phyloP scores from a whole-genome alignment of 2,797 vertebrate species.

The Alca torda region DNA sequence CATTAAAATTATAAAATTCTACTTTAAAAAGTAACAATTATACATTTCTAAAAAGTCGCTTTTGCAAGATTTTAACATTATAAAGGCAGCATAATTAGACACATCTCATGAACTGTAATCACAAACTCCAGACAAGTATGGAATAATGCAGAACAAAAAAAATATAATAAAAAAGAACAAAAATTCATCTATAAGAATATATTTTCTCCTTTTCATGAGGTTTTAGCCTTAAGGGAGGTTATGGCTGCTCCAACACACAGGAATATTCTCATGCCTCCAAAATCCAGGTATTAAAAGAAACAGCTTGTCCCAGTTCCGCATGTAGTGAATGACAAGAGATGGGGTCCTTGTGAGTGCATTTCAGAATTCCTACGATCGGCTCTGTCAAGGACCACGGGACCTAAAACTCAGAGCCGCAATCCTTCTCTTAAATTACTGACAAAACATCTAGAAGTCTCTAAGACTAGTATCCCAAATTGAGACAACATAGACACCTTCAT shows the following conservation, averaged over 20 bases:
- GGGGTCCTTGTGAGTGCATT: not conserved
- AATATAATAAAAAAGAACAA: not conserved
- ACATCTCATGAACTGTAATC: not conserved
- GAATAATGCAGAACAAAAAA: not conserved
- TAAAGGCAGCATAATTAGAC: not conserved
- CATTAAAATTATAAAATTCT: not conserved
- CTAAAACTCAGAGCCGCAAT: not conserved
- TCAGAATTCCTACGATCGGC: fast-evolving
- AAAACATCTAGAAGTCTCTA: not conserved
- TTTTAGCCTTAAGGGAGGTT: not conserved
- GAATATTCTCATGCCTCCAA: not conserved
- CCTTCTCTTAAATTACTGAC: not conserved
- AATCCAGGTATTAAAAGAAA: not conserved
- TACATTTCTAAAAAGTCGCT: not conserved
- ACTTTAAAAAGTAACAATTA: not conserved
- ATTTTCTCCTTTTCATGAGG: not conserved
- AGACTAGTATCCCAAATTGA: not conserved
- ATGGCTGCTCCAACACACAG: not conserved
- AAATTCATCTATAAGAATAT: not conserved
- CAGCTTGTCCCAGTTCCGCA: not conserved
- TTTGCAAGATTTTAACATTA: not conserved
- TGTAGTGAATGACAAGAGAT: not conserved
- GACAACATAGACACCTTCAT: not conserved
- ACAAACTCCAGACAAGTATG: not conserved
- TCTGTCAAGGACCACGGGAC: not conserved